Percentiles rank a stretch among this genome's conserved stretches.
These are phyloP conservation scores for Sminthopsis crassicaudata DNA, from an alignment of 2,113 vertebrate species.

Conservation along the genomic window DNA sequence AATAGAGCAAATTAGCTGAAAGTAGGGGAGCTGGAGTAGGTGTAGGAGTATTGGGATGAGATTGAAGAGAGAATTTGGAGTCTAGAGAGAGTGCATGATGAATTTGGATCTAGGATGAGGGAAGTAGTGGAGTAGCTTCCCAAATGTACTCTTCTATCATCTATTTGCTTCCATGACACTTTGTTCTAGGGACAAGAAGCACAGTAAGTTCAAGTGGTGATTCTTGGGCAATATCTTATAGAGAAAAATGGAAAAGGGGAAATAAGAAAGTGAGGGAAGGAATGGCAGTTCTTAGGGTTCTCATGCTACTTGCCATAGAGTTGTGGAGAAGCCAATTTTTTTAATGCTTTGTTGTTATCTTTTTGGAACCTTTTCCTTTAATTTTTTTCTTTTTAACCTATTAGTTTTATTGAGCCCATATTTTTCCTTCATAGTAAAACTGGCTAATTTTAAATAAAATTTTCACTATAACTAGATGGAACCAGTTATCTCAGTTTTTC, in stretches of 20 bases:
- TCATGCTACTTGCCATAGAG: neutral
- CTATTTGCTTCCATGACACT: neutral
- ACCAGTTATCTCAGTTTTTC: neutral
- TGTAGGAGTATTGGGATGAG: neutral
- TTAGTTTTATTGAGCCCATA: conserved; percentile 41
- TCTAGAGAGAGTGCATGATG: neutral
- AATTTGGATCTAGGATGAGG: neutral
- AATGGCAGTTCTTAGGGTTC: neutral
- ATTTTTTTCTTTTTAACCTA: neutral
- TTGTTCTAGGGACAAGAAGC: neutral
- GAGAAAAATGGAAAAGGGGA: neutral
- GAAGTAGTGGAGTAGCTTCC: neutral
- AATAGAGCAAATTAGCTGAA: neutral
- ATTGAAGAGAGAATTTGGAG: neutral
- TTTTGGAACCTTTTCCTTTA: conserved; percentile 26
- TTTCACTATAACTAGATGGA: neutral
- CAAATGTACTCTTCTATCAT: neutral
- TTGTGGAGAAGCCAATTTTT: neutral
- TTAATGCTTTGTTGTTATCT: conserved; percentile 14
- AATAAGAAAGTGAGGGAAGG: neutral
- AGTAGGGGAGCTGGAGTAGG: neutral
- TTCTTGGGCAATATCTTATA: neutral
- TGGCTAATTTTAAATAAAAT: neutral
- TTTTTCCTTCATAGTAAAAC: conserved; percentile 39
- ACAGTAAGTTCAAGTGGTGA: neutral